Evolutionary conservation across 2,113 vertebrate genomes (phyloP), one percentile per base, ranked within the genome.

Genomic region (Sorex fumeus): DNA sequence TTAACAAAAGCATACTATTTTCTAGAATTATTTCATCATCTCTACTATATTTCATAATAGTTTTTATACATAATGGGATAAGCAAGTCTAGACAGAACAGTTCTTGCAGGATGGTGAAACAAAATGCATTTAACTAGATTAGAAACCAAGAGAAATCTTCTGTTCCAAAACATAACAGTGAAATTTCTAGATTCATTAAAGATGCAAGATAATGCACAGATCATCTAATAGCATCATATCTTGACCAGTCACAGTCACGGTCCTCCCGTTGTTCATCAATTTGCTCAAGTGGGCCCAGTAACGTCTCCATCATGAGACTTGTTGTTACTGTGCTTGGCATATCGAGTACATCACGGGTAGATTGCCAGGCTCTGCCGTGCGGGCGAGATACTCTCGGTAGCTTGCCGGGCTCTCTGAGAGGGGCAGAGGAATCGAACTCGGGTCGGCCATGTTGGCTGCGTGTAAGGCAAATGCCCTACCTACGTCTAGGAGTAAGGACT

Each of bases 1-100:
- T 96, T 97, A 95, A 96, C 34, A 92, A 96, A 96, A 95, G 32
- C 0, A 5, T 95, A 84, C 84, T 69, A 10, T 95, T 95, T 95
- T 89, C 43, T 53, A 21, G 5, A 60, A 87, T 80, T 69, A 84
- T 82, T 36, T 30, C 0, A 80, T 93, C 85, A 94, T 62, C n/a
- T 50, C 72, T 74, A 7, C 32, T 6, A 4, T 57, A 4, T 70
- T 15, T 79, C 45, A 77, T 2, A 72, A 45, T 72, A 0, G 57
- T 60, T 87, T 93, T 84, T 7, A 88, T 82, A 95, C 95, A 83
- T 60, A 45, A 84, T 78, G 40, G 0, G 72, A 28, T 70, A 25
- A 90, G 60, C 86, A 91, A 78, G 0, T 21, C 86, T 45, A 66
- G 80, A 16, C 72, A 91, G 18, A 27, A 0, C 0, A 4, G 10